phyloP scores from a whole-genome alignment of 1,140 invertebrate species.

The Proctacanthus coquilletti region DNA sequence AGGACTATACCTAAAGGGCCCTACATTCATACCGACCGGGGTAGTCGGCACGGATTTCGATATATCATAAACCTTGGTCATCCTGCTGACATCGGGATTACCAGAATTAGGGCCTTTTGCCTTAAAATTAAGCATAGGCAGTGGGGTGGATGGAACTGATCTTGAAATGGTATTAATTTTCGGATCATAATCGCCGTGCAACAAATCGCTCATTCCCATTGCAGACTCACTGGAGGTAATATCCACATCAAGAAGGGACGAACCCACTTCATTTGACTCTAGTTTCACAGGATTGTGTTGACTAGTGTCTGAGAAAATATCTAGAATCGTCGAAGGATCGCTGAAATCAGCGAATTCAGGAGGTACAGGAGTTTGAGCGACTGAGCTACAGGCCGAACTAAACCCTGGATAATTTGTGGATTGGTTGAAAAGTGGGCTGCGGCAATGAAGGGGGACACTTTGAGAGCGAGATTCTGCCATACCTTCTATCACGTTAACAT shows the following conservation, averaged over 20 bases:
- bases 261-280: constrained; percentile 18
- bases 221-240: constrained; percentile 4
- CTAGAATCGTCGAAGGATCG: constrained; percentile 8
- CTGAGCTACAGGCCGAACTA: constrained; percentile 43
- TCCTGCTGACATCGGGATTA: constrained; percentile 19
- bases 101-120: too few species aligned
- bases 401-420: constrained; percentile 3
- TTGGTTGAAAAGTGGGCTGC: constrained; percentile 3
- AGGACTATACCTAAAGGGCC: constrained; percentile 40
- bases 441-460: constrained; percentile 16
- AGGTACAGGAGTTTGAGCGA: constrained; percentile 50
- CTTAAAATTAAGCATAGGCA: constrained; percentile 33
- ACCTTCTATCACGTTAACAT: too few species aligned
- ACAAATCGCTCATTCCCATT: not conserved
- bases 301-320: constrained; percentile 22
- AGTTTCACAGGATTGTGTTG: constrained; percentile 9
- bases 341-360: constrained; percentile 53
- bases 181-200: not conserved
- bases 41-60: constrained; percentile 50
- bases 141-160: constrained; percentile 45
- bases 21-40: constrained; percentile 32
- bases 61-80: constrained; percentile 19
- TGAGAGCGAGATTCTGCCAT: too few species aligned
- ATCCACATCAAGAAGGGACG: constrained; percentile 18
- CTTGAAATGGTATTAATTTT: constrained; percentile 26